Conservation (phyloP, 2,113 vertebrate species). For the Dipodomys ordii region DNA sequence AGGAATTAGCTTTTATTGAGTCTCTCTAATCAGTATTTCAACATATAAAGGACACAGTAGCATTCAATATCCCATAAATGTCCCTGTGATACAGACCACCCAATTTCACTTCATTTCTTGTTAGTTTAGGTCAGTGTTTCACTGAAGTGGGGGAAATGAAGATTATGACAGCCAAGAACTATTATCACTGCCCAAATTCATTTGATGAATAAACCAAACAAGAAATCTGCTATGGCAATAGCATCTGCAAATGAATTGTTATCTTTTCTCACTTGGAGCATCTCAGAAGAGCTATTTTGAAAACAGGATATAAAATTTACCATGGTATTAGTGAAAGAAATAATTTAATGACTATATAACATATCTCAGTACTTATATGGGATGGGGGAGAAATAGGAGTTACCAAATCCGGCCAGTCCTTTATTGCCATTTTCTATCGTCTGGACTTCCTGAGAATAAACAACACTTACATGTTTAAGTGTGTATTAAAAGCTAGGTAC, state of each 20-base stretch:
- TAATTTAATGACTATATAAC: background rate
- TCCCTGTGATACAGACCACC: background rate
- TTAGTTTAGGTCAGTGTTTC: background rate
- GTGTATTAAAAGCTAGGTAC: background rate
- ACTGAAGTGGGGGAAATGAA: background rate
- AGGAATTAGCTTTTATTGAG: background rate
- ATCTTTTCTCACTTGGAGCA: background rate
- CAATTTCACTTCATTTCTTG: slow-evolving; percentile 11
- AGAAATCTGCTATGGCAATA: background rate
- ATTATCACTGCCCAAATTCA: background rate
- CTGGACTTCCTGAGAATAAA: background rate
- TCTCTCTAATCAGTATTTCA: background rate
- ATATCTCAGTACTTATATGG: background rate
- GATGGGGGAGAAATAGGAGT: background rate
- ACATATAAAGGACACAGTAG: background rate
- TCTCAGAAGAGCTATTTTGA: slow-evolving; percentile 18
- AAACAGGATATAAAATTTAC: background rate
- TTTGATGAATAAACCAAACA: background rate
- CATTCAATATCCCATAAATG: background rate
- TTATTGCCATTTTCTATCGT: background rate
- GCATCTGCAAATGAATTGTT: background rate
- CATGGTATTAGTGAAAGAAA: background rate
- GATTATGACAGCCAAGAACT: background rate
- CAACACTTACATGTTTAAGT: background rate
- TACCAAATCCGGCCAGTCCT: background rate